These are phyloP conservation scores for Himalopsyche kuldschensis DNA, from an alignment of 2,888 invertebrate species.

Conservation along the genomic window DNA sequence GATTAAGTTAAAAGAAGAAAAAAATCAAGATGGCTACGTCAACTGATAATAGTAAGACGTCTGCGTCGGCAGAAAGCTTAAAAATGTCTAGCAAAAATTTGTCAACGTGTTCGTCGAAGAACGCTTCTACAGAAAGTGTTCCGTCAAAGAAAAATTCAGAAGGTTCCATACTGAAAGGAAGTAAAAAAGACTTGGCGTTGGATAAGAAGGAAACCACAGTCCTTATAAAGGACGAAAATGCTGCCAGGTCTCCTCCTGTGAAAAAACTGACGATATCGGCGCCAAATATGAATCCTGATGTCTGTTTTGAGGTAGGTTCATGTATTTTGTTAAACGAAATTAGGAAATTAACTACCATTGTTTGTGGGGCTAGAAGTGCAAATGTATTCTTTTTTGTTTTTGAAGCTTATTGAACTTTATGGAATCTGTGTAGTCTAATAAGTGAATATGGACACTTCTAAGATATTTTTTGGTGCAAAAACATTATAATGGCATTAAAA, in stretches of 20 bases:
- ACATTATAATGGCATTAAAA: too few species aligned
- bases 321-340: not conserved
- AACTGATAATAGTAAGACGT: conserved; percentile 56
- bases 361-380: too few species aligned
- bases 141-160: conserved; percentile 51
- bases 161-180: conserved; percentile 42
- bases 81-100: conserved; percentile 56
- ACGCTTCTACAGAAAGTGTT: conserved; percentile 57
- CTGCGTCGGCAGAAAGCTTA: conserved; percentile 55
- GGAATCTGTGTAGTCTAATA: too few species aligned
- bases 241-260: conserved; percentile 54
- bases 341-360: too few species aligned
- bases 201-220: conserved; percentile 57
- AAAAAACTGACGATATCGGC: conserved; percentile 57
- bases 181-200: conserved; percentile 49
- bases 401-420: too few species aligned
- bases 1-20: not conserved
- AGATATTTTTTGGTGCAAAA: too few species aligned
- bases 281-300: conserved; percentile 55
- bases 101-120: conserved; percentile 52
- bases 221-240: conserved; percentile 57
- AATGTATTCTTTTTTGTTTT: too few species aligned
- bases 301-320: conserved; percentile 41
- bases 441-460: too few species aligned
- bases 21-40: conserved; percentile 33